Base-by-base conservation (phyloP, 2,113 vertebrate genomes). In the Hippocampus barbouri region DNA sequence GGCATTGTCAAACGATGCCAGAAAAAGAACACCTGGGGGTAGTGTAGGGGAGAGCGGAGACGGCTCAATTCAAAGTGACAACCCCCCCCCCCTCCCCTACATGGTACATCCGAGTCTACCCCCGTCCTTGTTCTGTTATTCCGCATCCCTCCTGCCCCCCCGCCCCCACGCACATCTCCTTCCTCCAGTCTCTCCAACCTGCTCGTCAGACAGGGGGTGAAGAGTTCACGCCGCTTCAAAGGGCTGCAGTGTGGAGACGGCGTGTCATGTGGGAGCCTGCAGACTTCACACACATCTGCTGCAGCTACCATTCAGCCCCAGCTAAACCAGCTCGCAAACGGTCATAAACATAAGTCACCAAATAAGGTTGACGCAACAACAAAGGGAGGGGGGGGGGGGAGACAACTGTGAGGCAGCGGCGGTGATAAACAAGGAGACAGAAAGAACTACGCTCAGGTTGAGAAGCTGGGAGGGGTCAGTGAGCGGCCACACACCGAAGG, bases 221-320 rank as follows among this genome's bases (percentile, higher is more conserved):
- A 89, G 87, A 91, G 90, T 91, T 91, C 89, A 90, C 66, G 82
- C 81, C 16, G 87, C 90, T 91, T 91, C 90, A 91, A 91, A 90
- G 86, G 59, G 86, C 86, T 87, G 87, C 87, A 89, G 89, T 87
- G 89, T 87, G 83, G 84, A 91, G 89, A 88, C 86, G 83, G 85
- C 82, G 73, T 89, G 90, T 90, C 90, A 91, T 88, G 84, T 87
- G 88, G 90, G 86, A 89, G 88, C 88, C 89, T 80, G 85, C 86
- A 86, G 87, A 86, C 86, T 89, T 89, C 88, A 86, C 88, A 89
- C 84, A 78, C 87, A 83, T 82, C 86, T 88, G 86, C 85, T 84
- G 86, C 85, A 85, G 83, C 86, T 87, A 81, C 80, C 82, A 86
- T 89, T 87, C 87, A 87, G 90, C 90, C 85, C 85, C 79, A 60